These are phyloP conservation scores for Andrena camellia DNA, from an alignment of 2,888 invertebrate species.

Conservation along the genomic window DNA sequence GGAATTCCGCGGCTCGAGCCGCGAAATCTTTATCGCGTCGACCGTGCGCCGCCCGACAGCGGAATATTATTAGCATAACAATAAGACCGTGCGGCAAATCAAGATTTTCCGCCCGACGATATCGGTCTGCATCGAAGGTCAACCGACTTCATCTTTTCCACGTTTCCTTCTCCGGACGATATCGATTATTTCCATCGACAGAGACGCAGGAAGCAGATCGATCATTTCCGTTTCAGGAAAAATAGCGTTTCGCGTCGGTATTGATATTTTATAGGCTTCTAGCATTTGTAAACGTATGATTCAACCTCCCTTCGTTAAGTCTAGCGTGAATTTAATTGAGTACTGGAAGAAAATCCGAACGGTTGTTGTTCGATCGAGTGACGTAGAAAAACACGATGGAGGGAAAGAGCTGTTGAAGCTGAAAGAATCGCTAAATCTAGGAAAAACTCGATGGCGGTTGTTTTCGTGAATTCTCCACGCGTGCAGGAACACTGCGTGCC, in stretches of 20 bases:
- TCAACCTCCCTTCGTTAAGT: neutral
- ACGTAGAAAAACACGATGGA: neutral
- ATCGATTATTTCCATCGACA: neutral
- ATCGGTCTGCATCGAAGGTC: constrained; percentile 29
- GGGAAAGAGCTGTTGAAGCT: neutral
- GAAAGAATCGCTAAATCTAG: neutral
- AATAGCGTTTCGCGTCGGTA: neutral
- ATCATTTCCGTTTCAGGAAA: neutral
- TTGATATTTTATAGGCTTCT: neutral
- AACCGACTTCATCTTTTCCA: constrained; percentile 2
- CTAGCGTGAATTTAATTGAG: neutral
- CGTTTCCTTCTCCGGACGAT: neutral
- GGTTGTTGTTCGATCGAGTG: neutral
- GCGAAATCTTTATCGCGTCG: constrained; percentile 53
- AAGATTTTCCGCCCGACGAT: constrained; percentile 23
- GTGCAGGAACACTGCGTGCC: constrained; percentile 3
- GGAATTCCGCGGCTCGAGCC: constrained; percentile 41
- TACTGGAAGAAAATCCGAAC: neutral
- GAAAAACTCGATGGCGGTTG: neutral
- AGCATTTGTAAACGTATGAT: too few relatives aligned
- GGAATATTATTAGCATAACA: constrained; percentile 56
- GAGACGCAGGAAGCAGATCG: neutral
- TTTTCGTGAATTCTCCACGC: constrained; percentile 14
- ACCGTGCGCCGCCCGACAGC: constrained; percentile 2
- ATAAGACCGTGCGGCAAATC: constrained; percentile 38